Percentiles rank a stretch among this genome's conserved stretches.
Evolutionary conservation across 2,797 vertebrate genomes (phyloP).

Genomic region (Coluber constrictor): DNA sequence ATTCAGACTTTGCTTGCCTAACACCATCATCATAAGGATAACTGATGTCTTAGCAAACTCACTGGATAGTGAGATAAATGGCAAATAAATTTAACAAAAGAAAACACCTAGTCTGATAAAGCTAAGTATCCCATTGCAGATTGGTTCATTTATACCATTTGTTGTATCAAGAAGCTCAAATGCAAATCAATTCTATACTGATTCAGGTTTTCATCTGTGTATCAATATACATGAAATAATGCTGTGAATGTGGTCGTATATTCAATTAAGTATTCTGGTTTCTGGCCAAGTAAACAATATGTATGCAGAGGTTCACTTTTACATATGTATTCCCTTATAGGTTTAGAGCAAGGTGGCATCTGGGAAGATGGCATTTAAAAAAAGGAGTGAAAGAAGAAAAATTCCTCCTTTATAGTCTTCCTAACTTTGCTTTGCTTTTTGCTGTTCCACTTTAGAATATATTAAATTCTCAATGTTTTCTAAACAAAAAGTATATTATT

Average conservation of each 20-base stretch:
- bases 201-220: not conserved
- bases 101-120: not conserved
- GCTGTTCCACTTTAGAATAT: not conserved
- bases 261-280: not conserved
- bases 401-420: not conserved
- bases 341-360: not conserved
- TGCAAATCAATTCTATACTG: not conserved
- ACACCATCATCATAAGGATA: too few species aligned
- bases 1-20: not conserved
- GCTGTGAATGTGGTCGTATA: not conserved
- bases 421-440: not conserved
- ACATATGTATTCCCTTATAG: not conserved
- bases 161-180: not conserved
- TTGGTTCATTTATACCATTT: not conserved
- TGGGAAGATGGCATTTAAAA: not conserved
- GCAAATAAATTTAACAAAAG: too few species aligned
- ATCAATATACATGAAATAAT: not conserved
- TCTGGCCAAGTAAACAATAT: not conserved
- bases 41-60: too few species aligned
- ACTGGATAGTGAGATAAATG: too few species aligned
- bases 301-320: not conserved
- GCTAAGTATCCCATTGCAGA: not conserved
- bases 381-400: not conserved
- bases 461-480: not conserved
- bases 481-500: not conserved